A percentile compares a stretch with the other conserved stretches of the same genome.
phyloP scores from a whole-genome alignment of 2,113 vertebrate species.

The Cephalopterus ornatus region DNA sequence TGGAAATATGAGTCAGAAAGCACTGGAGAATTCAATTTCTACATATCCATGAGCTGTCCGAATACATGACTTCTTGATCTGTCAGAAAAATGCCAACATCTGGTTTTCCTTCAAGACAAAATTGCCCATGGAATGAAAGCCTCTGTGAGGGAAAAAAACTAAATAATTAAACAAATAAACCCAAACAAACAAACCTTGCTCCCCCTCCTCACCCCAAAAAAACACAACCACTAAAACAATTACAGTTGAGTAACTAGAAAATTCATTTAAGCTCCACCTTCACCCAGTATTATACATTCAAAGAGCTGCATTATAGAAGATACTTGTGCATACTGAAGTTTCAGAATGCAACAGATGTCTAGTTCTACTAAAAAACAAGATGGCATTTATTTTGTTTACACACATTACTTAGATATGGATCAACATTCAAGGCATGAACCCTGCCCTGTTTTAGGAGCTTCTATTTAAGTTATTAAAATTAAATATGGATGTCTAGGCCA shows the following conservation, averaged over 20 bases:
- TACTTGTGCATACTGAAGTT: neutral
- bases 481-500: neutral
- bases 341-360: neutral
- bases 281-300: neutral
- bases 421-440: neutral
- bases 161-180: neutral
- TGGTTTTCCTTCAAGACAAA: neutral
- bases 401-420: neutral
- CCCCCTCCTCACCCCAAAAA: neutral
- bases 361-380: neutral
- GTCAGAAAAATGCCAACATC: neutral
- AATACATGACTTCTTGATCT: neutral
- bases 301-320: neutral
- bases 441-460: neutral
- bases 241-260: neutral
- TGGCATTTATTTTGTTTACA: neutral
- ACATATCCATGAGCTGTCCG: neutral
- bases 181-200: neutral
- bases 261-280: neutral
- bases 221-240: neutral
- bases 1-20: neutral
- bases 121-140: neutral
- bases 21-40: neutral
- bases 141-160: fast-evolving
- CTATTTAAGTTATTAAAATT: constrained; percentile 2